These are phyloP conservation scores for Blastobasis adustella DNA, from an alignment of 2,888 invertebrate species.

Conservation along the genomic window DNA sequence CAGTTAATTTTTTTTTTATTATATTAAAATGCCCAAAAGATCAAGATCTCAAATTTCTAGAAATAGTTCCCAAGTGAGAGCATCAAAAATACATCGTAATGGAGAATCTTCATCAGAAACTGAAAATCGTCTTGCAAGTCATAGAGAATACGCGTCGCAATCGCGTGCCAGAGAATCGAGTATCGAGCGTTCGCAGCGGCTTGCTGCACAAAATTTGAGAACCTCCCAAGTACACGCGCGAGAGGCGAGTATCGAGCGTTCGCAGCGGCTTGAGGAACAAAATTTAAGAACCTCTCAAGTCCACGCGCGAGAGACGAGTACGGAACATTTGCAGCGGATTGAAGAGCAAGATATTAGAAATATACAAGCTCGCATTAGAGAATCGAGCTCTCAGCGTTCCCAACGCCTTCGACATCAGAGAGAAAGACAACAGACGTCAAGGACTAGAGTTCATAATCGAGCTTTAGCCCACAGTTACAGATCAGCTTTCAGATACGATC, in stretches of 20 bases:
- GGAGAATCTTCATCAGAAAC: background rate
- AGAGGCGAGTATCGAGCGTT: background rate
- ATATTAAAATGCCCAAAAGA: too few species aligned
- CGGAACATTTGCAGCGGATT: background rate
- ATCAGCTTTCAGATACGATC: too few species aligned
- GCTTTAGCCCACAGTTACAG: too few species aligned
- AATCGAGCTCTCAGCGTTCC: background rate
- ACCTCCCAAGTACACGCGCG: background rate
- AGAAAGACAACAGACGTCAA: too few species aligned
- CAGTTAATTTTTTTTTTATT: too few species aligned
- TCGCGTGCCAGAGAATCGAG: constrained; percentile 2
- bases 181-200: constrained; percentile 5
- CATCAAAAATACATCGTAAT: background rate
- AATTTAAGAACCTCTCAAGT: background rate
- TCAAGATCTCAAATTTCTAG: too few species aligned
- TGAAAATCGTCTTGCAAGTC: constrained; percentile 1
- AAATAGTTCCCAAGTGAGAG: constrained; percentile 1
- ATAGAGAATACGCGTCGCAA: constrained; percentile 1
- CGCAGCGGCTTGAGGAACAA: background rate
- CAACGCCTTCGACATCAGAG: constrained; percentile 3
- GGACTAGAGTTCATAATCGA: too few species aligned
- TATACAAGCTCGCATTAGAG: background rate
- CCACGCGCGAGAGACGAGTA: background rate
- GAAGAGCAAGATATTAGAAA: constrained; percentile 5
- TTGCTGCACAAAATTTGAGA: background rate